Evolutionary conservation across 2,797 vertebrate genomes (phyloP).

Genomic region (Chrysolophus pictus): DNA sequence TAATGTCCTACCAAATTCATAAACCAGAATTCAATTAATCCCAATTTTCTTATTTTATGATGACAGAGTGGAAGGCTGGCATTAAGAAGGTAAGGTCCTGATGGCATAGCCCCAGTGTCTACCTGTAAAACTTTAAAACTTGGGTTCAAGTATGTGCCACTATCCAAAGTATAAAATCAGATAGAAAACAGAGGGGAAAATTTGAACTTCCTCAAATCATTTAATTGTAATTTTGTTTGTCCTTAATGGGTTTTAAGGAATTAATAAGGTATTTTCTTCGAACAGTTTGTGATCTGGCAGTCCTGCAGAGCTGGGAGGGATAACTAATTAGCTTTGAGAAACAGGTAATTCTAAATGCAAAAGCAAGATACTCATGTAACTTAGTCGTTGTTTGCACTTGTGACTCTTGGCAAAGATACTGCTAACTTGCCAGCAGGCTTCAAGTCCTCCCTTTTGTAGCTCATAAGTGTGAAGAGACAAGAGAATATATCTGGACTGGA

Average conservation of each 20-base stretch:
- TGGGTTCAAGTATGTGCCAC: background rate
- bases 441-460: background rate
- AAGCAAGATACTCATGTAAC: background rate
- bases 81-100: background rate
- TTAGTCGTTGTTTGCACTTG: conserved; percentile 2
- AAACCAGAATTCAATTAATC: background rate
- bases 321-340: conserved; percentile 11
- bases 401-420: background rate
- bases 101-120: background rate
- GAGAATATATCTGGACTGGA: conserved; percentile 17
- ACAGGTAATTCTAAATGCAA: conserved; percentile 1
- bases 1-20: background rate
- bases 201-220: background rate
- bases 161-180: background rate
- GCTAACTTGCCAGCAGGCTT: conserved; percentile 12
- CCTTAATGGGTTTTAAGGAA: background rate
- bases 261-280: background rate
- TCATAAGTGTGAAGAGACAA: conserved; percentile 9
- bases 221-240: background rate
- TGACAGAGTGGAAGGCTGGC: background rate
- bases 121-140: background rate
- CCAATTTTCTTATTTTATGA: background rate
- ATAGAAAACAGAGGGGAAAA: background rate
- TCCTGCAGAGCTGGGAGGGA: background rate
- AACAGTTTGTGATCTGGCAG: background rate